Evolutionary conservation across 2,113 vertebrate species (phyloP), one percentile per base, ranked within the genome.

Genomic region (Myiozetetes cayanensis): DNA sequence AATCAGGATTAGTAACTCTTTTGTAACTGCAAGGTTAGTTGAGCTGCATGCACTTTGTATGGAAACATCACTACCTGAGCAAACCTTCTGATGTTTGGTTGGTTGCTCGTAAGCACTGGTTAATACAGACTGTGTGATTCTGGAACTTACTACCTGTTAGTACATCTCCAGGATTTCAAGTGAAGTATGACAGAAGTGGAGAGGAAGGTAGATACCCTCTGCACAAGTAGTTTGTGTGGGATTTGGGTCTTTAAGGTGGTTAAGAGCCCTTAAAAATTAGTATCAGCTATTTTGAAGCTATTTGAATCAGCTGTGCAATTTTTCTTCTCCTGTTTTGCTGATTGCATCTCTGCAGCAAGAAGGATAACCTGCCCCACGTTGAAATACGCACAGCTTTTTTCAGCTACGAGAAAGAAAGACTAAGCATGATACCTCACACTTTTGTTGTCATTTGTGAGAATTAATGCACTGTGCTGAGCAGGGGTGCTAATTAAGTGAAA

Each of bases 1-100:
- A 97, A 96, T 96, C 96, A 4, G 95, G 93, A 89, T 84, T 72
- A 61, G 28, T 74, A 75, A 50, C 50, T 83, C 28, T 37, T 67
- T 37, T 67, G 35, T 77, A 81, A 93, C 85, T 93, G 81, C 20
- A 43, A 7, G 83, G 41, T 81, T 71, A 74, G 80, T 68, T 75
- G 76, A 85, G 46, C 76, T 77, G 76, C 22, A 12, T 49, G 88
- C 88, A 96, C 93, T 93, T 96, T 95, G 76, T 75, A 19, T 37
- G 61, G 70, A 78, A 52, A 78, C 41, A 33, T 30, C 13, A 21
- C 44, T 71, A 27, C 59, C 4, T 41, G 5, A 93, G 37, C 12
- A n/a, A 86, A 47, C 27, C 14, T 66, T 13, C 6, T 49, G 43
- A 5, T 44, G 39, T 18, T 76, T 10, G 4, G 15, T 79, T 80